Base-by-base conservation (phyloP, 2,113 vertebrate genomes). In the Melanotaenia duboulayi region DNA sequence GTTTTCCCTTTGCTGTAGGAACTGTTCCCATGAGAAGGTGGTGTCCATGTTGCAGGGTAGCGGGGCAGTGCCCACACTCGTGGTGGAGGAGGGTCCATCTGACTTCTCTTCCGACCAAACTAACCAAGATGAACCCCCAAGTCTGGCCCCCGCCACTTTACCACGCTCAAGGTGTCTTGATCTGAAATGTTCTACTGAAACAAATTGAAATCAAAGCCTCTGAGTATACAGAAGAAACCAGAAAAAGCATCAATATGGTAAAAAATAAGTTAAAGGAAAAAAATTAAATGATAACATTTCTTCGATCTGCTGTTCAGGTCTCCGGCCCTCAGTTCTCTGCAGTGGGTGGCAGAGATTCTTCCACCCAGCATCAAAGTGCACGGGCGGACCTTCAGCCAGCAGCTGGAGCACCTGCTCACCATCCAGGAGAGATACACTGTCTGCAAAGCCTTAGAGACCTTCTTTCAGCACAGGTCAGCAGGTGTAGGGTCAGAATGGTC, bases 31-130 rank as follows among this genome's bases (percentile, higher is more conserved):
- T 0, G 97, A 99, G 92, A 99, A 99, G 94, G 97, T 99, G 92
- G 97, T 99, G 80, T 97, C 97, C 65, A 99, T 99, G 98, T 94
- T 99, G 82, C 98, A 99, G 92, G 98, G 98, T 89, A 99, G 98
- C 0, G 98, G 98, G 0, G 97, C 96, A 0, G 97, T 97, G 94
- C 97, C 98, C 81, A 97, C 97, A 5, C 92, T 99, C 54, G 95
- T 99, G 81, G 97, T 99, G 70, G 97, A 99, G 84, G 97, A 98
- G 28, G 98, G 97, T 1, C 95, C 95, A 0, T 90, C 95, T 23
- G 95, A 91, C 6, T 95, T 95, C 70, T 91, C 95, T 42, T 90
- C 93, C 84, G 98, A 99, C 73, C 94, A 94, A 0, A 96, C 92
- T 0, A 96, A 97, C 63, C 92, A 92, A 4, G 88, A 95, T 0